These are phyloP conservation scores for Acronicta alni DNA, from an alignment of 2,888 invertebrate genomes.

Conservation along the genomic window DNA sequence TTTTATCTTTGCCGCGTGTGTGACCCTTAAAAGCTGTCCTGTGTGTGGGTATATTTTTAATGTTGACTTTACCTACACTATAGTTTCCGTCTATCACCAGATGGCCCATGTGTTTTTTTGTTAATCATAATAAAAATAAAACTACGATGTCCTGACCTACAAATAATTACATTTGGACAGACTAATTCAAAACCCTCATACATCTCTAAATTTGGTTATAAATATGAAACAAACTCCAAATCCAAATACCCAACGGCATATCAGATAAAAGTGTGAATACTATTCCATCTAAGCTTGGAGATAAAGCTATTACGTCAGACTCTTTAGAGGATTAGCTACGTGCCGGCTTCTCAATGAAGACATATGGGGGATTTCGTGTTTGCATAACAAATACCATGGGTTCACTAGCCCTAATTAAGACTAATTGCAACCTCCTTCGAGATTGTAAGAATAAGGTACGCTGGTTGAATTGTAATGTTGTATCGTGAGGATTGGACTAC, in stretches of 20 bases:
- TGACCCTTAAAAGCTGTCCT: no score
- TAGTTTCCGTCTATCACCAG: no score
- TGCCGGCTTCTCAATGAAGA: conserved; percentile 73
- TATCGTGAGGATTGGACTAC: conserved; percentile 9
- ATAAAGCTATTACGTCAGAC: conserved; percentile 54
- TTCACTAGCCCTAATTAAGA: conserved; percentile 77
- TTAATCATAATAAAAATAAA: no score
- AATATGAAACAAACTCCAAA: no score
- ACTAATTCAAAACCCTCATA: no score
- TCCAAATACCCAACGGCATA: conserved; percentile 10
- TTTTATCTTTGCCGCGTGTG: no score
- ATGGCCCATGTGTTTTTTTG: no score
- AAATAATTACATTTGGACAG: no score
- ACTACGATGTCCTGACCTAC: no score
- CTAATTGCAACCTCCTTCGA: conserved; percentile 75
- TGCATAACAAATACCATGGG: conserved; percentile 77
- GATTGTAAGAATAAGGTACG: conserved; percentile 51
- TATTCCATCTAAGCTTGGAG: conserved; percentile 22
- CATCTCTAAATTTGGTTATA: no score
- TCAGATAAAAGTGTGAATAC: conserved; percentile 31
- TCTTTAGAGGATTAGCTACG: conserved; percentile 64
- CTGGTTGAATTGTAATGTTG: conserved; percentile 44
- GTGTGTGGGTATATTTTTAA: no score
- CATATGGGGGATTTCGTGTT: conserved; percentile 71
- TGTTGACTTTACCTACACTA: no score